Evolutionary conservation across 1,140 invertebrate species (phyloP).

Genomic region (Zaprionus gabonicus): DNA sequence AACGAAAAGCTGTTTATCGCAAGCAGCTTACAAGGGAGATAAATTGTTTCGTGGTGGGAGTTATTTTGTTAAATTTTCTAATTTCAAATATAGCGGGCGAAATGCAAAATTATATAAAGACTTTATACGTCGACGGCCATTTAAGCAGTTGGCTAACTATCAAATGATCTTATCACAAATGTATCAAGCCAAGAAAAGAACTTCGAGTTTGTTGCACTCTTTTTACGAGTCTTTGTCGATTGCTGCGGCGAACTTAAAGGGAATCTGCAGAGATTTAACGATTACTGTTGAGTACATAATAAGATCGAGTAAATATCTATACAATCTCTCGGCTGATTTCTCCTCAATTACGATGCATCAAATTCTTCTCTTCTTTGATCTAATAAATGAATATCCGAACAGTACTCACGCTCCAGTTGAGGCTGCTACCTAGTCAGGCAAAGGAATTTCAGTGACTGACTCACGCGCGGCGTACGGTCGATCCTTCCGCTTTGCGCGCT

Average conservation of each 20-base stretch:
- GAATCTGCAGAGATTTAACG: constrained; percentile 8
- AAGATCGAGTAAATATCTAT: no score
- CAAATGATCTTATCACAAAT: neutral
- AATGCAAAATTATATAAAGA: no score
- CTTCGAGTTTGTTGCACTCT: neutral
- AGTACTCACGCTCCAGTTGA: constrained; percentile 7
- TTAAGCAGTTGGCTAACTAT: neutral
- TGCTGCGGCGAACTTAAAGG: neutral
- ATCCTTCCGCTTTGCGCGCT: neutral
- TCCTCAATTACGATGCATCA: no score
- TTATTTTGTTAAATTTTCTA: no score
- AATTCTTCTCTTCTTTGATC: no score
- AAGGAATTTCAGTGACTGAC: constrained; percentile 51
- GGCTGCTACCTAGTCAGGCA: constrained; percentile 3
- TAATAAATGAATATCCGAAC: neutral
- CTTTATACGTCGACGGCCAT: no score
- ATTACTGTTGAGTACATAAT: neutral
- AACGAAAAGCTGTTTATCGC: no score
- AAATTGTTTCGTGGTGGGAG: no score
- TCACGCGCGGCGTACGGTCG: neutral
- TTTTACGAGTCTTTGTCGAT: neutral
- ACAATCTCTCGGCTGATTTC: neutral
- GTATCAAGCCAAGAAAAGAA: neutral
- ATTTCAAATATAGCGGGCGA: no score
- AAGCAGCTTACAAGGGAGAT: no score